Base-by-base conservation (phyloP, 1,140 invertebrate species). In the Neodiprion lecontei region DNA sequence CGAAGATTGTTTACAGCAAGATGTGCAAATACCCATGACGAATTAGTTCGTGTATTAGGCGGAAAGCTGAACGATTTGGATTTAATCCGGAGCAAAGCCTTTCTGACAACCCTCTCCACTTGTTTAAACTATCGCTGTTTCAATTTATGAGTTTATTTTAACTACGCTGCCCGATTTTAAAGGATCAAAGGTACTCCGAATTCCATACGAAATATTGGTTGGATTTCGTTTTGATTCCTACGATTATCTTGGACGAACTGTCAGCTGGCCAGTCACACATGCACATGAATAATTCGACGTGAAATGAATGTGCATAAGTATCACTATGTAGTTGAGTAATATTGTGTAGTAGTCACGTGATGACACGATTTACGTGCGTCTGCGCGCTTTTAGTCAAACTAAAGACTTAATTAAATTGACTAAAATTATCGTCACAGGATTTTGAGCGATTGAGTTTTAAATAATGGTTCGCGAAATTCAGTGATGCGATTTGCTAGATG, bases 21-120 rank as follows among this genome's bases (percentile, higher is more conserved):
- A 80, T 14, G 68, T 66, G 23, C 80, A 83, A 5, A 81, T 23
- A 61, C 78, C 77, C 3, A 82, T 83, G 82, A 85, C 83, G 70
- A 72, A 69, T 61, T n/a, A 65, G 69, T 7, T 66, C 72, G 67
- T 23, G 1, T 23, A 40, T 12, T 70, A 9, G 7, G n/a, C 40
- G 10, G 10, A 21, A 11, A 28, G 17, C 3, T 3, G 65, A 72
- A 69, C 7, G 47, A 70, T 48, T 70, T 1, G 23, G 23, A 40
- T 48, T 70, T 48, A 48, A 70, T 70, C 12, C 12, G 1, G 40
- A n/a, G 11, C 61, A 14, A 49, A 40, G 17, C 47, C 14, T 48
- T 48, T 23, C 9, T 53, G 48, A 71, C 61, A 14, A 53, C 49
- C 48, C 11, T 71, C 61, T 71, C 61, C 70, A 71, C 47, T 48